Percentiles rank a stretch among this genome's conserved stretches.
Conservation (phyloP, 2,888 invertebrate species). For the Parnassius apollo region DNA sequence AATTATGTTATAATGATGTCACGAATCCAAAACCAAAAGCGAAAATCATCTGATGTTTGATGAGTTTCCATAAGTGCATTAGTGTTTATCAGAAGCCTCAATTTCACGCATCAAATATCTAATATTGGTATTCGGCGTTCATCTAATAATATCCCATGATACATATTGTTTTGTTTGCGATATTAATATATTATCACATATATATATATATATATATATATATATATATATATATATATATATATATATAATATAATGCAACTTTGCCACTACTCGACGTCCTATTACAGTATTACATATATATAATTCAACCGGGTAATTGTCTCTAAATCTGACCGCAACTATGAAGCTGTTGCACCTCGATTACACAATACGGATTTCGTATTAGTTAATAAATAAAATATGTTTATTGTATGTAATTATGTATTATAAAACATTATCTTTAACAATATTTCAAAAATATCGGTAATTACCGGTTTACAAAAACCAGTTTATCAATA, state of each 20-base stretch:
- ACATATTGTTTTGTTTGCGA: slow-evolving; percentile 11
- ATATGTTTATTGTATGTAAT: too few species aligned
- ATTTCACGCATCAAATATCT: slow-evolving; percentile 8
- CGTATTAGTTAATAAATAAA: slow-evolving; percentile 25
- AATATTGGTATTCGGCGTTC: neutral
- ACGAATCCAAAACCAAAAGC: too few species aligned
- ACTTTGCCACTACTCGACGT: slow-evolving; percentile 9
- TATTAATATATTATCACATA: slow-evolving; percentile 2
- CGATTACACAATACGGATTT: slow-evolving; percentile 13
- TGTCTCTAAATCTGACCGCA: slow-evolving; percentile 26
- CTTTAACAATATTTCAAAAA: too few species aligned
- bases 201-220: too few species aligned
- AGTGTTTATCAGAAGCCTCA: neutral
- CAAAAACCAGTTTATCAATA: too few species aligned
- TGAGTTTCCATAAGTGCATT: neutral
- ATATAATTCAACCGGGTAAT: slow-evolving; percentile 16
- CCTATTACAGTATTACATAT: neutral
- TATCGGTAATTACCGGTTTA: too few species aligned
- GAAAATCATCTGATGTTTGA: too few species aligned
- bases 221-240: too few species aligned
- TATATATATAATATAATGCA: slow-evolving; percentile 7
- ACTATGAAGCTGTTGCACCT: slow-evolving; percentile 17
- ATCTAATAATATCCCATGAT: slow-evolving; percentile 1
- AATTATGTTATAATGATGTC: too few species aligned
- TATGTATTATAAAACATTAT: neutral